These are phyloP conservation scores for Pelosia muscerda DNA, from an alignment of 2,888 invertebrate genomes.

Conservation along the genomic window DNA sequence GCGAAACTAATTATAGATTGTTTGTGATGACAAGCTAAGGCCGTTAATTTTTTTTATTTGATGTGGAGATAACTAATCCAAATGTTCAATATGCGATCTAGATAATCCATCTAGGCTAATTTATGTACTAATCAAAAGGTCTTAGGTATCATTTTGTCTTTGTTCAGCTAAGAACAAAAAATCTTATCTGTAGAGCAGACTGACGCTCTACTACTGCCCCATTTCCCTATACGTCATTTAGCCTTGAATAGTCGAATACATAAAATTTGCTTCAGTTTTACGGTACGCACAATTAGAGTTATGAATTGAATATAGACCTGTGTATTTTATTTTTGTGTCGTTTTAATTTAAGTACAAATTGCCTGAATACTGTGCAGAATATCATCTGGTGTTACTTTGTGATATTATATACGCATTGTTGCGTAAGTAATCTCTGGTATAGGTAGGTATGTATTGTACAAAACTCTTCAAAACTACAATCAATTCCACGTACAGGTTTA, in stretches of 20 bases:
- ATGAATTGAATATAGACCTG: background rate
- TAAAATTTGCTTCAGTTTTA: conserved; percentile 2
- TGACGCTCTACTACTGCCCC: conserved; percentile 3
- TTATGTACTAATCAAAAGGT: background rate
- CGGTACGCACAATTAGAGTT: background rate
- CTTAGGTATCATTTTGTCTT: background rate
- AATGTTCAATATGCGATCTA: background rate
- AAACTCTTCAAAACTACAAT: background rate
- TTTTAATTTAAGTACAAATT: background rate
- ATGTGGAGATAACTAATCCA: conserved; percentile 7
- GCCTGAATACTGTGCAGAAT: background rate
- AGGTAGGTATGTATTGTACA: background rate
- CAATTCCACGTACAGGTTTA: too few species aligned
- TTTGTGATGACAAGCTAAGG: conserved; percentile 16
- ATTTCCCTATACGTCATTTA: conserved; percentile 8
- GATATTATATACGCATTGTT: too few species aligned
- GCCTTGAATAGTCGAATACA: background rate
- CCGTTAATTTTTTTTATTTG: conserved; percentile 9
- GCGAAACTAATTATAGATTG: conserved; percentile 19
- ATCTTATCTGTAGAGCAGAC: background rate
- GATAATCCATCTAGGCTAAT: background rate
- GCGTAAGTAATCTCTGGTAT: too few species aligned
- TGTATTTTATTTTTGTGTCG: background rate
- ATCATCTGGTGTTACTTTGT: background rate
- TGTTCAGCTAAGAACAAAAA: background rate